Evolutionary conservation across 2,888 invertebrate genomes (phyloP).

Genomic region (Lasioglossum calceatum): DNA sequence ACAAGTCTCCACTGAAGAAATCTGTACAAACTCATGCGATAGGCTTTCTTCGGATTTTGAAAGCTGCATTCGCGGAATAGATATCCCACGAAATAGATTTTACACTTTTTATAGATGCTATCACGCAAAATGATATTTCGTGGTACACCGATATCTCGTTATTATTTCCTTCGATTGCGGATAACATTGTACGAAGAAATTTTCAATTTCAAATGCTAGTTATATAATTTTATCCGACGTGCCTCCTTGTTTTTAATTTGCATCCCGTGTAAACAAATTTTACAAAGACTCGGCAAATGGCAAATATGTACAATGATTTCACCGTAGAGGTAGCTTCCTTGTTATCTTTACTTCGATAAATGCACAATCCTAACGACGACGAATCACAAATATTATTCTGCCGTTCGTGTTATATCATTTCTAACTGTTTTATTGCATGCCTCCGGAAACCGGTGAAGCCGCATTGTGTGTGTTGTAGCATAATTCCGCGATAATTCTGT

Average conservation of each 20-base stretch:
- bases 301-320: neutral
- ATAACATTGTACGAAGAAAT: neutral
- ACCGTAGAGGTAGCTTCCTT: neutral
- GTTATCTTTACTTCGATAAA: neutral
- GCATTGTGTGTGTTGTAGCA: neutral
- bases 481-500: neutral
- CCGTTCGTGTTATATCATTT: neutral
- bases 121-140: neutral
- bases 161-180: neutral
- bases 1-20: too few relatives aligned
- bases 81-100: too few relatives aligned
- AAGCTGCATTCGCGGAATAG: neutral
- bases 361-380: neutral
- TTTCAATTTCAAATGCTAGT: neutral
- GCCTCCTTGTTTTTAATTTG: neutral
- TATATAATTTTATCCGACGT: neutral
- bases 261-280: neutral
- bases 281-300: neutral
- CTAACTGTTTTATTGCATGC: neutral
- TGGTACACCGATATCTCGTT: neutral
- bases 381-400: slow-evolving; percentile 1
- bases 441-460: neutral
- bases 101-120: too few relatives aligned
- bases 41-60: neutral
- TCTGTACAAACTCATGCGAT: neutral